Conservation (phyloP, 2,113 vertebrate species). For the Odobenus rosmarus region DNA sequence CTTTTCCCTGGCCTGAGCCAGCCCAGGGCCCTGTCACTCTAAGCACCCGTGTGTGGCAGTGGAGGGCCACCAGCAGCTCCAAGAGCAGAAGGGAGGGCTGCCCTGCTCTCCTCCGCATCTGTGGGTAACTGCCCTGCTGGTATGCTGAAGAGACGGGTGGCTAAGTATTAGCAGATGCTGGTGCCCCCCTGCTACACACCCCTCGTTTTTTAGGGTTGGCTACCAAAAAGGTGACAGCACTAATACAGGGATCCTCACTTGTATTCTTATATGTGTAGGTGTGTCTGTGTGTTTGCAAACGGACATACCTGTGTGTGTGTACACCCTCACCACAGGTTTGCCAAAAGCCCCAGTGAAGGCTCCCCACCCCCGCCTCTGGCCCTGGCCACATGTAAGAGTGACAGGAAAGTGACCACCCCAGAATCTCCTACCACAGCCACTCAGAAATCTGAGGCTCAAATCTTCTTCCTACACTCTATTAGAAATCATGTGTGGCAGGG, state of each 20-base stretch:
- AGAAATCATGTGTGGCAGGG: background rate
- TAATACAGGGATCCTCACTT: background rate
- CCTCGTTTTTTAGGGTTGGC: background rate
- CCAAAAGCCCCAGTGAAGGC: background rate
- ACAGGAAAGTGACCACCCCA: background rate
- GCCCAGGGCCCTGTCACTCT: background rate
- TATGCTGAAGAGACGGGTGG: background rate
- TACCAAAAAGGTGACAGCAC: background rate
- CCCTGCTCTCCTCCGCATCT: background rate
- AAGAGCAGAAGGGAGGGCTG: background rate
- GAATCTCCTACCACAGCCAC: background rate
- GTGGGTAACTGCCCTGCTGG: fast-evolving
- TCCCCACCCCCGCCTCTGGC: background rate
- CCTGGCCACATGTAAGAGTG: background rate
- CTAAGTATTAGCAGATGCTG: too few species aligned
- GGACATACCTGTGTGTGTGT: background rate
- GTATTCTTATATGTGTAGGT: background rate
- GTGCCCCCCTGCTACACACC: fast-evolving
- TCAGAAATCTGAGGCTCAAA: background rate
- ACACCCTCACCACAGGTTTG: background rate
- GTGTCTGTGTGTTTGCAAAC: background rate
- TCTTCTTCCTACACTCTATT: background rate
- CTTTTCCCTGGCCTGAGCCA: background rate
- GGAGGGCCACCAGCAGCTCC: background rate
- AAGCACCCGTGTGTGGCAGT: background rate